Percentiles rank a stretch among this genome's conserved stretches.
These are phyloP conservation scores for Nicator chloris DNA, from an alignment of 2,113 vertebrate genomes.

Conservation along the genomic window DNA sequence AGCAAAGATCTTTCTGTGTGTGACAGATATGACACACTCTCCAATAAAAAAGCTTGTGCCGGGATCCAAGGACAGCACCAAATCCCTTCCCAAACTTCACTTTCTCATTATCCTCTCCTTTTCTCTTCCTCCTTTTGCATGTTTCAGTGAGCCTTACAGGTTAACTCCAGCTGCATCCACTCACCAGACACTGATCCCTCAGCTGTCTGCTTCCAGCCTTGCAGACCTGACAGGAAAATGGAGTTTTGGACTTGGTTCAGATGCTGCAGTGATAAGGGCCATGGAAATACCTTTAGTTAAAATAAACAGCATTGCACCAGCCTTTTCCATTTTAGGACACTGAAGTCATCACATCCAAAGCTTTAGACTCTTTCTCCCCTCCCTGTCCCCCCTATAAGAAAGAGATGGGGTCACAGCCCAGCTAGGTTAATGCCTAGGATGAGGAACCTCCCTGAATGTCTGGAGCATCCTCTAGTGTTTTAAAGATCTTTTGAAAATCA, in stretches of 20 bases:
- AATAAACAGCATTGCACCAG: background rate
- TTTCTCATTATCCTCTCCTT: background rate
- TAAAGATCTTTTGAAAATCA: background rate
- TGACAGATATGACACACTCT: background rate
- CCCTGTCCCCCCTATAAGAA: background rate
- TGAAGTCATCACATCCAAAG: background rate
- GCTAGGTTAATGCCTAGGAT: background rate
- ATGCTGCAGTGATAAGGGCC: constrained; percentile 10
- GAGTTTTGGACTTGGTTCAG: background rate
- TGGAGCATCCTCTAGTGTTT: background rate
- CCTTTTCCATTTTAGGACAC: background rate
- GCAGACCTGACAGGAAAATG: background rate
- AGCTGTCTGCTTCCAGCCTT: background rate
- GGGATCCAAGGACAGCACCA: background rate
- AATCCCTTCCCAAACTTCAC: background rate
- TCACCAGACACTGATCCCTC: background rate
- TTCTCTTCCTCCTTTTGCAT: background rate
- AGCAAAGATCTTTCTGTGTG: background rate
- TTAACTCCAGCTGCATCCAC: constrained; percentile 26
- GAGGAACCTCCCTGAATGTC: background rate
- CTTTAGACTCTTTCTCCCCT: background rate
- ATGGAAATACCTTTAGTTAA: constrained; percentile 33
- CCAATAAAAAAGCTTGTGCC: background rate
- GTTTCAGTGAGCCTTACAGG: background rate
- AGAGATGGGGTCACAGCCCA: background rate